Base-by-base conservation (phyloP, 2,113 vertebrate species). In the Spilogale gracilis region DNA sequence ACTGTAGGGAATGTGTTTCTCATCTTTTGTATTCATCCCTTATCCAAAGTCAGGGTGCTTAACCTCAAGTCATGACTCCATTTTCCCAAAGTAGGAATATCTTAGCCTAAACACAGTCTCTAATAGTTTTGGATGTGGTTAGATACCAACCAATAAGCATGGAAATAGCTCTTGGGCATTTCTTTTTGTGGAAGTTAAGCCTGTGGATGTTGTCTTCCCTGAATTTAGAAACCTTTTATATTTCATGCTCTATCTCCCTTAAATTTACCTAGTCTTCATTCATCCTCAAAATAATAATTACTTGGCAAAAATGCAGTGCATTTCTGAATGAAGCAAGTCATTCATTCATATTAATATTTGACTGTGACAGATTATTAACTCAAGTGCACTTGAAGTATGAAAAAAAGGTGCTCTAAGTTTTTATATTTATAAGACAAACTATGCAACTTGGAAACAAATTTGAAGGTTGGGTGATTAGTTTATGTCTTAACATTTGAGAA, bases 261-360 rank as follows among this genome's bases (percentile, higher is more conserved):
- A 84, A 73, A 88, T 93, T 86, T 91, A 80, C 50, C 43, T 85
- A 80, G 67, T 94, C 54, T 94, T 85, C 89, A 87, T 89, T 93
- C 96, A 96, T n/a, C 90, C n/a, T 94, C 52, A 11, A 97, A 92
- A 94, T 91, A 73, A 89, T 94, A 91, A 97, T 86, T 89, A 89
- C 92, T 96, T 96, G 81, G 85, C 85, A 86, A 85, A 97, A 96
- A 83, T 91, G 54, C 38, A 61, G n/a, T 73, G 45, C 21, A 43
- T 95, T 98, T 97, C 82, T 91, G 58, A 94, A 78, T 80, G 88
- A 96, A 94, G 80, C 76, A 96, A 95, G 80, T 54, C 54, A 85
- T 96, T 50, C 43, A 85, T 97, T 96, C 61, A 65, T 85, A 95
- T 86, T 96, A 96, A 96, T 94, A 82, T 83, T 48, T 78, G 30